Percentiles rank a stretch among this genome's conserved stretches.
These are phyloP conservation scores for Pseudochirops cupreus DNA, from an alignment of 2,797 vertebrate species.

Conservation along the genomic window DNA sequence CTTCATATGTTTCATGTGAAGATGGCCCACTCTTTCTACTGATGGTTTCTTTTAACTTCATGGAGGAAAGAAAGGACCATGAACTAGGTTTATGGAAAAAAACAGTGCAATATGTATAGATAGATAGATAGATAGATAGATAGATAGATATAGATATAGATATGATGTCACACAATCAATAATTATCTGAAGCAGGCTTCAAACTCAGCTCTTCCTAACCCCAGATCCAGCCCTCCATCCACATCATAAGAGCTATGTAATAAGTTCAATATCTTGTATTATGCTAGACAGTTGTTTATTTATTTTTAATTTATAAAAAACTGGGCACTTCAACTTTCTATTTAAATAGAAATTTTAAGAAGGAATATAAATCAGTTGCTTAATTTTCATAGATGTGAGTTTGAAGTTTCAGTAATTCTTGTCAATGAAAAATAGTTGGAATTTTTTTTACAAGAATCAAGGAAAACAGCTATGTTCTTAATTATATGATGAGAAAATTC, in stretches of 20 bases:
- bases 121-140: too few species aligned
- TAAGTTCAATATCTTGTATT: constrained; percentile 26
- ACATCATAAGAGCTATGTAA: neutral
- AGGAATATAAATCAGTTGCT: neutral
- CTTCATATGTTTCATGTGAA: neutral
- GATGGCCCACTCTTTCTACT: neutral
- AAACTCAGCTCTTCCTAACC: neutral
- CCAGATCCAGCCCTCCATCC: neutral
- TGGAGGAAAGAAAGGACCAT: neutral
- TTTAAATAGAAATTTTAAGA: neutral
- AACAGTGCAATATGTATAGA: neutral
- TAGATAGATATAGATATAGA: too few species aligned
- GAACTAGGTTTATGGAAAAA: neutral
- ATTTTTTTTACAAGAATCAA: neutral
- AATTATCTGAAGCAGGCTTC: neutral
- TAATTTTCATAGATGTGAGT: neutral
- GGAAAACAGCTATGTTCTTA: neutral
- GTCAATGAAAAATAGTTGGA: neutral
- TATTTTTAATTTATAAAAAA: neutral
- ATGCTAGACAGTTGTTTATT: neutral
- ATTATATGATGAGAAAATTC: neutral
- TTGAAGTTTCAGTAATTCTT: too few species aligned
- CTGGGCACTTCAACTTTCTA: neutral
- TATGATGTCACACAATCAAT: neutral
- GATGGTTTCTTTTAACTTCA: neutral